Conservation (phyloP, 2,888 invertebrate species). For the Hirtodrosophila histrioides region DNA sequence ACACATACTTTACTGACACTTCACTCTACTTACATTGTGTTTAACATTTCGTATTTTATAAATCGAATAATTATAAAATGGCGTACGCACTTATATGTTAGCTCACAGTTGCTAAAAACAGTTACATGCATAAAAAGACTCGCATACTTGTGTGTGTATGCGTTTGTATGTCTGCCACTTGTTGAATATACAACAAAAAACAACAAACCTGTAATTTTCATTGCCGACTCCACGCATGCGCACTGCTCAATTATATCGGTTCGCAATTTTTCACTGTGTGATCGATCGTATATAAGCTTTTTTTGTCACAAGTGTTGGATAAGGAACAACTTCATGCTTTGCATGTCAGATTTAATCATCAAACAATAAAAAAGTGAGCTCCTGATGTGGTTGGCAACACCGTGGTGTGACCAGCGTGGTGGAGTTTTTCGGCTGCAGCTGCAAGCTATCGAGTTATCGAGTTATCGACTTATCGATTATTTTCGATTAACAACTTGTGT, state of each 20-base stretch:
- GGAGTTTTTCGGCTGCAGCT: not conserved
- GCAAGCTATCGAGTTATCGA: not conserved
- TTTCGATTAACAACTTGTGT: not conserved
- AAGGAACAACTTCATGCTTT: slow-evolving; percentile 11
- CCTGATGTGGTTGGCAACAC: slow-evolving; percentile 16
- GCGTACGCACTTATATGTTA: slow-evolving; percentile 24
- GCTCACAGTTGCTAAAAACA: slow-evolving; percentile 10
- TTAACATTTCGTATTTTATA: slow-evolving; percentile 3
- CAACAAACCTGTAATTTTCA: slow-evolving; percentile 57
- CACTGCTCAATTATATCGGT: slow-evolving; percentile 46
- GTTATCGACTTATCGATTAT: slow-evolving; percentile 6
- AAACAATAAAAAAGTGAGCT: slow-evolving; percentile 8
- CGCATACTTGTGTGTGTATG: not conserved
- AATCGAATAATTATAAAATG: slow-evolving; percentile 40
- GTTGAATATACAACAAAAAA: slow-evolving; percentile 22
- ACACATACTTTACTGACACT: slow-evolving; percentile 7
- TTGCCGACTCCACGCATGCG: slow-evolving; percentile 57
- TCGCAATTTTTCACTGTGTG: slow-evolving; percentile 54
- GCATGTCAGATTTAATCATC: slow-evolving; percentile 28
- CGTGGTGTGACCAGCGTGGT: not conserved
- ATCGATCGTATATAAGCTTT: slow-evolving; percentile 54
- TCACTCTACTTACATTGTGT: slow-evolving; percentile 14
- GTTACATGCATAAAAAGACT: slow-evolving; percentile 3
- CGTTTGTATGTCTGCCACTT: slow-evolving; percentile 7
- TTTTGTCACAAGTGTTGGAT: slow-evolving; percentile 34